Evolutionary conservation across 2,113 vertebrate genomes (phyloP), one percentile per base, ranked within the genome.

Genomic region (Columba livia): DNA sequence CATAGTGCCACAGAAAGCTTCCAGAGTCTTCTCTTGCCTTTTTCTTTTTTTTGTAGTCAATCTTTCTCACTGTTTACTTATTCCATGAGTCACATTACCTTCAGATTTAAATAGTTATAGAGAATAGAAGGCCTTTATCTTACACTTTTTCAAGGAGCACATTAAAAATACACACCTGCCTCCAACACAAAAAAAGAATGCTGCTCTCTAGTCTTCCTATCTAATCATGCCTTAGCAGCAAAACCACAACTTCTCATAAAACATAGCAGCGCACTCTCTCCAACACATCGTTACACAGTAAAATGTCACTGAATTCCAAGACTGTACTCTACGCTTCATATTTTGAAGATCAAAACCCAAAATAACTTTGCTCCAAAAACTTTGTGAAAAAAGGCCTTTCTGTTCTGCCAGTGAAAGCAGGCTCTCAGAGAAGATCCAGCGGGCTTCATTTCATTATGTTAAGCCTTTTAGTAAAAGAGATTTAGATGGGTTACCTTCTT

Each of bases 321-420:
- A 53, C 28, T 40, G 38, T 13, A 48, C 17, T 51, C 54, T 40
- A 6, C 3, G 4, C 83, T 87, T 87, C 25, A 69, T 34, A 81
- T 84, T 90, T 79, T 85, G 77, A 81, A 77, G 40, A 61, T 79
- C 36, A 36, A 81, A 50, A 51, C 28, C 24, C 44, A 85, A 92
- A 94, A 85, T 79, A 91, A 62, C 36, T 93, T 85, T 56, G 21
- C 20, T 73, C 36, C 34, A 75, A 79, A 90, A 74, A 42, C 23
- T 44, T 26, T n/a, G 20, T 62, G 42, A 7, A 73, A 77, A 29
- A 84, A 23, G 24, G 24, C 34, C 53, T 40, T 38, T 67, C 65
- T 84, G 16, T 74, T 92, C 61, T 24, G 26, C 28, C 40, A 58
- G 11, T 21, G 21, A 40, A 85, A 79, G 56, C 1, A 25, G 20